These are phyloP conservation scores for Catocala fraxini DNA, from an alignment of 2,888 invertebrate species.

Conservation along the genomic window DNA sequence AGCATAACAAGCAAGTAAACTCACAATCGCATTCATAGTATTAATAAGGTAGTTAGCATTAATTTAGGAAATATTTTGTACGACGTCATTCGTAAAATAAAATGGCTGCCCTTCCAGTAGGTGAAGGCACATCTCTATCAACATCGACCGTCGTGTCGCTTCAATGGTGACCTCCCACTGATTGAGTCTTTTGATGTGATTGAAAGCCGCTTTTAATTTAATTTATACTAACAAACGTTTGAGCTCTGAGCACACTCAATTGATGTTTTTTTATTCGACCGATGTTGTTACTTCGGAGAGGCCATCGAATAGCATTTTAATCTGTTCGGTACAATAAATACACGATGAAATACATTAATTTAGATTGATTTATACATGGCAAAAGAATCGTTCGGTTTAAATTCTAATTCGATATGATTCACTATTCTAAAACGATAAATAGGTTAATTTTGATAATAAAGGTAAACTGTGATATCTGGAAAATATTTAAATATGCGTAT, in stretches of 20 bases:
- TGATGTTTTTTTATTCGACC: slow-evolving; percentile 6
- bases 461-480: no score
- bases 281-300: slow-evolving; percentile 1
- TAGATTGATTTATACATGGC: no score
- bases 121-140: slow-evolving; percentile 25
- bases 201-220: slow-evolving; percentile 48
- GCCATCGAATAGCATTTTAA: background rate
- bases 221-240: slow-evolving; percentile 42
- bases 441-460: no score
- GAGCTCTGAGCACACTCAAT: slow-evolving; percentile 21
- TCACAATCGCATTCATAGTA: no score
- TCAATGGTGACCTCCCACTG: slow-evolving; percentile 45
- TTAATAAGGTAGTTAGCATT: no score
- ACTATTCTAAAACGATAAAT: no score
- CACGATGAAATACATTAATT: no score
- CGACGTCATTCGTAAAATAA: background rate
- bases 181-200: slow-evolving; percentile 53
- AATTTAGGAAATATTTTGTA: background rate
- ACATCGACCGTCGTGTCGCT: slow-evolving; percentile 36
- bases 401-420: no score
- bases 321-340: background rate
- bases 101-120: background rate
- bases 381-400: no score
- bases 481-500: no score
- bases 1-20: no score